Percentiles rank a stretch among this genome's conserved stretches.
Evolutionary conservation across 1,140 invertebrate genomes (phyloP).

Genomic region (Zaprionus camerounensis): DNA sequence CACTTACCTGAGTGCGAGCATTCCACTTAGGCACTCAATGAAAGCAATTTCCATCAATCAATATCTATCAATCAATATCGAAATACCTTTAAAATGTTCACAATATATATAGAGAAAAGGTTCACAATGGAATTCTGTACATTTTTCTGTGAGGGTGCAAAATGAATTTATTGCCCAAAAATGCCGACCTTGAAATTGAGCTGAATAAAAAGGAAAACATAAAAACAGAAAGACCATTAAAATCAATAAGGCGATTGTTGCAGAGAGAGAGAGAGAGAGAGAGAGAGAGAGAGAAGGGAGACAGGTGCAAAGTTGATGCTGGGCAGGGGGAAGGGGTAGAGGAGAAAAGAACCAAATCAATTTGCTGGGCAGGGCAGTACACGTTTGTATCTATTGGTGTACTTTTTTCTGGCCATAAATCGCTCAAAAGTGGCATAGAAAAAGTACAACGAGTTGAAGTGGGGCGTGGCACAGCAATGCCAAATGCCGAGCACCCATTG

Average conservation of each 20-base stretch:
- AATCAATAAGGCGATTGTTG: slow-evolving; percentile 25
- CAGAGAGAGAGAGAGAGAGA: neutral
- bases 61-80: neutral
- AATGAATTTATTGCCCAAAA: slow-evolving; percentile 23
- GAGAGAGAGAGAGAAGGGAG: neutral
- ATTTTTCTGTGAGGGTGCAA: neutral
- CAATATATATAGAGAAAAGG: neutral
- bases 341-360: slow-evolving; percentile 51
- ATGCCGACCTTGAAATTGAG: slow-evolving; percentile 24
- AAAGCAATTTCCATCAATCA: neutral
- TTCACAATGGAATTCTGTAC: slow-evolving; percentile 1
- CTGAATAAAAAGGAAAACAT: neutral
- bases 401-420: slow-evolving; percentile 56
- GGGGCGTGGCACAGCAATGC: slow-evolving; percentile 20
- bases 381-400: slow-evolving; percentile 61
- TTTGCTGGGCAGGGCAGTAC: slow-evolving; percentile 54
- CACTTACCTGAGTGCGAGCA: neutral
- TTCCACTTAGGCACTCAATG: neutral
- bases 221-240: neutral
- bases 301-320: neutral
- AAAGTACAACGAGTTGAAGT: slow-evolving; percentile 77
- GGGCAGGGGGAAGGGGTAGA: neutral
- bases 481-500: slow-evolving; percentile 31
- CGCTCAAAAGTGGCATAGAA: slow-evolving; percentile 74
- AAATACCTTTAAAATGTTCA: slow-evolving; percentile 4